Evolutionary conservation across 2,797 vertebrate species (phyloP), one percentile per base, ranked within the genome.

Genomic region (Sebastes matsubarae): DNA sequence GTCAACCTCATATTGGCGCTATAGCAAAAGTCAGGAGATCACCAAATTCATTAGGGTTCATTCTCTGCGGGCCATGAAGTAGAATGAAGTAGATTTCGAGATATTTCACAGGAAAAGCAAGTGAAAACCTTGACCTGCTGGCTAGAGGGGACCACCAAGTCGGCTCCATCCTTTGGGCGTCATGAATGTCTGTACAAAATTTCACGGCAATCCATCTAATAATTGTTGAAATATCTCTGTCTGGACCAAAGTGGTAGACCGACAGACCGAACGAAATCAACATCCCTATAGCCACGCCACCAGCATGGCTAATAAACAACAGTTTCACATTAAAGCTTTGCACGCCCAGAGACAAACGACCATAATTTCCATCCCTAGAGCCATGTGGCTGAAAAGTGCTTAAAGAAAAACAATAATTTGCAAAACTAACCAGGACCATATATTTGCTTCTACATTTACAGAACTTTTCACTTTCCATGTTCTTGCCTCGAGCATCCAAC

Each of bases 401-500:
- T 34, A 54, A 60, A 71, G 54, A 71, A 36, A 67, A 42, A 59
- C 24, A 32, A 24, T 20, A 8, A 25, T 66, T 77, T 29, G 5
- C 11, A 22, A 67, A 81, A 36, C 20, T 42, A 66, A 71, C 11
- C 34, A 12, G 29, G 20, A 68, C 6, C n/a, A 38, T 29, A 70
- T 71, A 46, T 68, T 70, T 67, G 18, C 64, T 16, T 9, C 32
- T 30, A 59, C 65, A 46, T 75, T 74, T 29, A 73, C 18, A 77
- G 25, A 84, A 54, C 22, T 29, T 61, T 70, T 55, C 9, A 38
- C 6, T 50, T 36, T 64, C 54, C 60, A 8, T 54, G 22, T 70
- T 80, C 10, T 75, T 32, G 59, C 75, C 66, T 85, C 22, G 42
- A 69, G 55, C 50, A 20, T 55, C 22, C 10, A 57, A 63, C 27